Evolutionary conservation across 1,140 invertebrate species (phyloP), one percentile per base, ranked within the genome.

Genomic region (Danaus melanippus): DNA sequence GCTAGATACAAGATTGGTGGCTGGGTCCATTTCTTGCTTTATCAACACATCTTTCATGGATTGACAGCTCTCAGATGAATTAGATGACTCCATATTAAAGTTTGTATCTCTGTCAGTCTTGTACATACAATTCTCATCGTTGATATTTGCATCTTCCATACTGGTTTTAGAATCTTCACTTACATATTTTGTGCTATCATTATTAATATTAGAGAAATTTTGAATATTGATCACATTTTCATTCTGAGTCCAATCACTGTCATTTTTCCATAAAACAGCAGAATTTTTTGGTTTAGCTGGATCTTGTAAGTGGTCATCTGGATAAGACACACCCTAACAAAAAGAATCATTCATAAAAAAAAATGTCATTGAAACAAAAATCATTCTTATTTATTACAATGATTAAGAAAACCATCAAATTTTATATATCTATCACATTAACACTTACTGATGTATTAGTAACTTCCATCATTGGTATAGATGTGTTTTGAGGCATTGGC

Each of bases 21-120:
- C 59, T 12, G 68, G 53, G 8, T 86, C 84, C 21, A 57, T 53
- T 47, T 86, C 84, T 51, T 75, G 75, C 46, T 84, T 86, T 8
- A 76, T 53, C n/a, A 70, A 61, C 7, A 68, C 57, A 54, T 85
- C 84, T 53, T 84, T 86, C 73, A 84, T 75, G 21, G 84, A 86
- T 42, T 86, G 82, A 64, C 79, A 84, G 56, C 84, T 85, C 57
- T 86, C 84, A 39, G 84, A 86, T 44, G 84, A 86, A 60, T 84
- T 86, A 49, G 84, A 86, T 15, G 81, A 85, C 56, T 86, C 84
- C 80, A 86, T 86, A 62, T 84, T 86, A 63, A 74, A 86, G 58
- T 83, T 86, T 42, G 83, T 71, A 74, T 86, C 80, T 51, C 83
- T 79, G 15, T 86, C 83, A 40, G 84, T 77, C 67, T 84, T 84